Percentiles rank a stretch among this genome's conserved stretches.
Conservation (phyloP, 37 sponge, comb jelly and placozoan species). For the Aplysina aerophoba region DNA sequence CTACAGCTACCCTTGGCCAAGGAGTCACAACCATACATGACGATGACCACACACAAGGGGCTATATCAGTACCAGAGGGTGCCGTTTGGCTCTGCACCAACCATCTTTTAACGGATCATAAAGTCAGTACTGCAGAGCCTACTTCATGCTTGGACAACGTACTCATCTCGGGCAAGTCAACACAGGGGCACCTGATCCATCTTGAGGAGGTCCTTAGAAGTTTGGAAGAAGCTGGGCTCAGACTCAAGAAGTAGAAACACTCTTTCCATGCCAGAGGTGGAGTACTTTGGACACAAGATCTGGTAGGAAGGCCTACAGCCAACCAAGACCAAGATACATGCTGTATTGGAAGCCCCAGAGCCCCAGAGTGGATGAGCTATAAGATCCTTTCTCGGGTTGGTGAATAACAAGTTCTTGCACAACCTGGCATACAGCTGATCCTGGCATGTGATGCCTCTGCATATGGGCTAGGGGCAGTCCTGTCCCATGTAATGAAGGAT, state of each 20-base stretch:
- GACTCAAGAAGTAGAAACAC: background rate
- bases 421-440: background rate
- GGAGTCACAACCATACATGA: background rate
- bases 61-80: background rate
- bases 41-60: background rate
- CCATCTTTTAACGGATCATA: background rate
- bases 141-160: background rate
- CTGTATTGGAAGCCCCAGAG: conserved; percentile 4
- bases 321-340: background rate
- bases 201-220: no score
- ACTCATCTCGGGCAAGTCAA: background rate
- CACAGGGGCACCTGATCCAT: background rate
- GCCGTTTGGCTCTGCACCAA: background rate
- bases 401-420: conserved; percentile 34
- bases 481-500: background rate
- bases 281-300: background rate
- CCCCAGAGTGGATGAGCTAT: background rate
- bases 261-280: background rate
- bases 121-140: background rate
- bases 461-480: conserved; percentile 35
- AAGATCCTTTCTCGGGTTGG: background rate
- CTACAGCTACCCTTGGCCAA: background rate
- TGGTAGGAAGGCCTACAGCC: conserved; percentile 10
- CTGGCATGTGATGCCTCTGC: conserved; percentile 30
- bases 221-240: background rate